Evolutionary conservation across 2,797 vertebrate species (phyloP).

Genomic region (Enoplosus armatus): DNA sequence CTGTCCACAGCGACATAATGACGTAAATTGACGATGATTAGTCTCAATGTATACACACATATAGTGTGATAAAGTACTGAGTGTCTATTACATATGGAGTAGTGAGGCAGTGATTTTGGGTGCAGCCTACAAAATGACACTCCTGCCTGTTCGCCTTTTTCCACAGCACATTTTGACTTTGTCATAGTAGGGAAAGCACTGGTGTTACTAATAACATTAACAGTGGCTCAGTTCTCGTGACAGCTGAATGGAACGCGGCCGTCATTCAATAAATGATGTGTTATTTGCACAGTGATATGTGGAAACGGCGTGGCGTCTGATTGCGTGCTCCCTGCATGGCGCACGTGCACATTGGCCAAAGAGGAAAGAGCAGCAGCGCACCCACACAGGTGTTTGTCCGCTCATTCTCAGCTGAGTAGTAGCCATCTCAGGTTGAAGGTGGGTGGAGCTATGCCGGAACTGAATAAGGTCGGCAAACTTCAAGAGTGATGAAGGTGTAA

Average conservation of each 20-base stretch:
- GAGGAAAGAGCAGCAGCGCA: no score
- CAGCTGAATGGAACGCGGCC: neutral
- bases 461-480: neutral
- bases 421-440: neutral
- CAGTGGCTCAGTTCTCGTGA: neutral
- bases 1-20: neutral
- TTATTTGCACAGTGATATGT: no score
- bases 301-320: no score
- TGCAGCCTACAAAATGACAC: neutral
- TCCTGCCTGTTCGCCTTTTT: neutral
- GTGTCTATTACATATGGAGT: no score
- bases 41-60: no score
- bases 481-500: neutral
- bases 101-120: neutral
- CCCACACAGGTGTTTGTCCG: conserved; percentile 1
- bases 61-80: neutral
- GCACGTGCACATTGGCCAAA: no score
- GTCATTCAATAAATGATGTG: no score
- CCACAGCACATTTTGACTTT: neutral
- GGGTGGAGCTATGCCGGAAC: neutral
- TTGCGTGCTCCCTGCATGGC: no score
- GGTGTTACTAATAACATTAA: neutral
- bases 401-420: neutral
- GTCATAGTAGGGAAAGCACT: neutral
- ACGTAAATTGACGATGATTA: no score